A percentile compares a stretch with the other conserved stretches of the same genome.
phyloP scores from a whole-genome alignment of 1,140 invertebrate species.

The Cherax destructor region DNA sequence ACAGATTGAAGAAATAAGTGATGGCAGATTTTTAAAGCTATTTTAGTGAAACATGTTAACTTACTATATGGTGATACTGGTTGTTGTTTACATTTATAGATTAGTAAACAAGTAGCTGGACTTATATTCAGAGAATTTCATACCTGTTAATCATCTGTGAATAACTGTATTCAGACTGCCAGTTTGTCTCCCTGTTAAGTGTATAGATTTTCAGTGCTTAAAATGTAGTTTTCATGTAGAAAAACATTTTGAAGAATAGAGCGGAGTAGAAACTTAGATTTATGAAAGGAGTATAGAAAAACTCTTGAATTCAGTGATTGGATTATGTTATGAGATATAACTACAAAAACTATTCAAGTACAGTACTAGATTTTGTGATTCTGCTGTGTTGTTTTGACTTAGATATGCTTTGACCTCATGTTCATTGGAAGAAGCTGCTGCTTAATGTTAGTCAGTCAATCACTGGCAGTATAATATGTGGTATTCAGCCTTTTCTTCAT shows the following conservation, averaged over 20 bases:
- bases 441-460: slow-evolving; percentile 51
- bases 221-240: slow-evolving; percentile 59
- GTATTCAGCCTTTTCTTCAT: slow-evolving; percentile 52
- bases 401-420: slow-evolving; percentile 48
- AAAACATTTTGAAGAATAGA: slow-evolving; percentile 34
- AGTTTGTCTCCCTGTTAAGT: slow-evolving; percentile 65
- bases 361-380: slow-evolving; percentile 47
- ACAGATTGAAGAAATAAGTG: slow-evolving; percentile 1
- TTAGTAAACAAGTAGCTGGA: slow-evolving; percentile 45
- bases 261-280: slow-evolving; percentile 40
- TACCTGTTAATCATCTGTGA: slow-evolving; percentile 63
- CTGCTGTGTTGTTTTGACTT: slow-evolving; percentile 53
- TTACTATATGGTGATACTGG: slow-evolving; percentile 38
- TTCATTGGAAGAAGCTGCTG: slow-evolving; percentile 50
- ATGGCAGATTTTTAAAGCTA: not conserved
- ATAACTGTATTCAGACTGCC: slow-evolving; percentile 66
- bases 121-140: slow-evolving; percentile 56
- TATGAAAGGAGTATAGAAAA: slow-evolving; percentile 28
- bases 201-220: slow-evolving; percentile 63
- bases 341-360: slow-evolving; percentile 26
- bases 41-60: slow-evolving; percentile 45
- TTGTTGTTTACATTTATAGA: slow-evolving; percentile 54
- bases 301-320: slow-evolving; percentile 32
- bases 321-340: slow-evolving; percentile 39
- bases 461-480: slow-evolving; percentile 45